These are phyloP conservation scores for Chelonus formosanus DNA, from an alignment of 2,888 invertebrate species.

Conservation along the genomic window DNA sequence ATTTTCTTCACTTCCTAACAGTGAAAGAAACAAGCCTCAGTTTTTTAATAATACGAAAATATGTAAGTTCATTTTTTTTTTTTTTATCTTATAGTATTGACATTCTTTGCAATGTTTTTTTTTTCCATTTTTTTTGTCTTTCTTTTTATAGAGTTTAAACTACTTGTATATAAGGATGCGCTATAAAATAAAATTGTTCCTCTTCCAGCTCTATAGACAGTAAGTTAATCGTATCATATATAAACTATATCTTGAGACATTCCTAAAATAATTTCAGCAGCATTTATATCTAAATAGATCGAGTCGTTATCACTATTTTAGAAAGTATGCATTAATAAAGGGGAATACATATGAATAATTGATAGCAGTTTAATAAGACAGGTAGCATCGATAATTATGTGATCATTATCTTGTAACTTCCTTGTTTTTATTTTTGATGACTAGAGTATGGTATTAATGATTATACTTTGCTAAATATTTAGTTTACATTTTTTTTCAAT, in stretches of 20 bases:
- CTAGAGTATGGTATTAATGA: constrained; percentile 18
- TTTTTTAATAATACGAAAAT: no score
- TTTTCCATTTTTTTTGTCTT: constrained; percentile 17
- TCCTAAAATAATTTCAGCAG: no score
- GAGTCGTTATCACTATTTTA: no score
- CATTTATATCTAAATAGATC: no score
- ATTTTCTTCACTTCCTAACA: neutral
- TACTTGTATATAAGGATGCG: no score
- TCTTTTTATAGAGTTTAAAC: no score
- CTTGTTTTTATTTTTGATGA: neutral
- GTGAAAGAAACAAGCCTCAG: no score
- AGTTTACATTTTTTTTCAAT: neutral
- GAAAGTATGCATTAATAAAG: no score
- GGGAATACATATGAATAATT: no score
- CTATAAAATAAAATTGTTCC: constrained; percentile 41
- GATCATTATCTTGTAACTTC: neutral
- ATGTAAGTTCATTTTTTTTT: no score
- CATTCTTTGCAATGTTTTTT: neutral
- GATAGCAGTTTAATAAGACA: neutral
- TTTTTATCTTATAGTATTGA: no score
- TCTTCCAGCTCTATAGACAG: constrained; percentile 43
- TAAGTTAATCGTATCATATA: neutral
- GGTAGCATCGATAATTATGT: neutral
- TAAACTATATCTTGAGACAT: no score
- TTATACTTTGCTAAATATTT: neutral